phyloP scores from a whole-genome alignment of 2,113 vertebrate species.

The Nycticorax nycticorax region DNA sequence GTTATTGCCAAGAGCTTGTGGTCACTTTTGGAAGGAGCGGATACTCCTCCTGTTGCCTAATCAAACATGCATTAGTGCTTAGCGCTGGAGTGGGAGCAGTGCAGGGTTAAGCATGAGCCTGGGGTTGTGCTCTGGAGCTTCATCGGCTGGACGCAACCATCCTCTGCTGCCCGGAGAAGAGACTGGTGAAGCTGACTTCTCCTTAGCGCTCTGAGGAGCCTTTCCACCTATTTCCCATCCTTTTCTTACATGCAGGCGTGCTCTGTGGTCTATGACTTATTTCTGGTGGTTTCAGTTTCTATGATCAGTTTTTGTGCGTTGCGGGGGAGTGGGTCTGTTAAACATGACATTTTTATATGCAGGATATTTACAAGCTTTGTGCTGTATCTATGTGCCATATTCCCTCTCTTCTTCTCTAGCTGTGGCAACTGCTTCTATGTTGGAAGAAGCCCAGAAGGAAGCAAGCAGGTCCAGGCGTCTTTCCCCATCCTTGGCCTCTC shows the following conservation, averaged over 20 bases:
- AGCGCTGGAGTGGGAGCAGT: not conserved
- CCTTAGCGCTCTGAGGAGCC: not conserved
- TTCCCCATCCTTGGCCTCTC: not conserved
- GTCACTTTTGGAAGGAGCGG: slow-evolving; percentile 57
- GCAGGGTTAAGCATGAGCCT: not conserved
- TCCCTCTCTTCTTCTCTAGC: not conserved
- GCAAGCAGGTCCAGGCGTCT: not conserved
- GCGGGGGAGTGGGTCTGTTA: not conserved
- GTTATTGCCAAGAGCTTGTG: slow-evolving; percentile 63
- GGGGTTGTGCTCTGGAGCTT: not conserved
- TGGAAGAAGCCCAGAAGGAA: not conserved
- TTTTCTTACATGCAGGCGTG: not conserved
- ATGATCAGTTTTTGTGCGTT: not conserved
- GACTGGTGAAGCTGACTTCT: not conserved
- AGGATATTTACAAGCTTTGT: not conserved
- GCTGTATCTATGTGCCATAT: not conserved
- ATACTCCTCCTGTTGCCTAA: slow-evolving; percentile 45
- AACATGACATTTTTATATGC: not conserved
- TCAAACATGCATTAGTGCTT: slow-evolving; percentile 39
- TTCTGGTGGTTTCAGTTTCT: not conserved
- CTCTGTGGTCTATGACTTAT: not conserved
- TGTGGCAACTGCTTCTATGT: not conserved
- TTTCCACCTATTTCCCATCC: not conserved
- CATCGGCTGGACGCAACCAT: not conserved
- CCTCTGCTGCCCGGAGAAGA: not conserved